Conservation (phyloP, 2,888 invertebrate genomes). For the Chrysodeixis includens region DNA sequence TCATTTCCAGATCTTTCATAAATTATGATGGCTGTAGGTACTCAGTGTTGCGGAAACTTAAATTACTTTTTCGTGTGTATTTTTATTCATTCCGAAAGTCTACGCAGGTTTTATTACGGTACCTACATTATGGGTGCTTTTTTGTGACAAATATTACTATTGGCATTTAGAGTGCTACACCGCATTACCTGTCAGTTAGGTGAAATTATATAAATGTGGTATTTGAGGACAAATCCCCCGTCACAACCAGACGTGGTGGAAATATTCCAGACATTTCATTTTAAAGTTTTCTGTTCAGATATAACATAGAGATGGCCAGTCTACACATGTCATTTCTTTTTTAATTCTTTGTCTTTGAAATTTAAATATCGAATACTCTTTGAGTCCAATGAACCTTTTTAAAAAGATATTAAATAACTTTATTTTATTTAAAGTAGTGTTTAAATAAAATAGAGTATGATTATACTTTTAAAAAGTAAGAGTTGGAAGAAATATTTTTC, state of each 20-base stretch:
- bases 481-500: neutral
- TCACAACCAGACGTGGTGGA: neutral
- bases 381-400: neutral
- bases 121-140: neutral
- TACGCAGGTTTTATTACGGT: conserved; percentile 9
- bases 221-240: conserved; percentile 8
- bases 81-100: conserved; percentile 27
- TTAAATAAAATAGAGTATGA: neutral
- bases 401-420: neutral
- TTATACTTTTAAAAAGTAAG: neutral
- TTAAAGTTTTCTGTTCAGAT: conserved; percentile 12
- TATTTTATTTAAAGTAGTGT: neutral
- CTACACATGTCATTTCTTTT: conserved; percentile 13
- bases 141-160: neutral
- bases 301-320: neutral
- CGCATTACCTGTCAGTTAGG: neutral
- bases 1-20: conserved; percentile 30
- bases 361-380: neutral
- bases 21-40: conserved; percentile 29
- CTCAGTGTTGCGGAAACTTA: conserved; percentile 22
- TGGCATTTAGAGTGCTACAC: conserved; percentile 18
- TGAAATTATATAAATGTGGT: conserved; percentile 8
- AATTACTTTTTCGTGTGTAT: conserved; percentile 37
- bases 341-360: neutral
- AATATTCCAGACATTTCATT: conserved; percentile 8